These are phyloP conservation scores for Cylas formicarius DNA, from an alignment of 1,140 invertebrate species.

Conservation along the genomic window DNA sequence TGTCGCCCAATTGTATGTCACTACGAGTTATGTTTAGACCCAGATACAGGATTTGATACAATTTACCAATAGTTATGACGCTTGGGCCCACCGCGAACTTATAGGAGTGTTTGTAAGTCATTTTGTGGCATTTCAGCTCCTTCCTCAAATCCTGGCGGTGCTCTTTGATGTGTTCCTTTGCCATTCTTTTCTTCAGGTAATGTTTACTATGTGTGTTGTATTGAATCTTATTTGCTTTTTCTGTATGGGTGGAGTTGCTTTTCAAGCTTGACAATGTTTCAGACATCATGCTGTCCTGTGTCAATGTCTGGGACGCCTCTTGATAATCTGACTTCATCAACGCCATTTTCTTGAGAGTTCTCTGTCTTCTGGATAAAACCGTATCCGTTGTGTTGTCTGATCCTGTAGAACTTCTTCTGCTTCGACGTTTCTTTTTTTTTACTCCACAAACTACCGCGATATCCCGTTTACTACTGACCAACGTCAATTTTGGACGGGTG, in stretches of 20 bases:
- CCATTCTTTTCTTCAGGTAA: conserved; percentile 33
- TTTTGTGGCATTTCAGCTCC: conserved; percentile 34
- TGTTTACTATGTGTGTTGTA: conserved; percentile 35
- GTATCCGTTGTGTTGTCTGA: conserved; percentile 11
- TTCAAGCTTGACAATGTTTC: conserved; percentile 40
- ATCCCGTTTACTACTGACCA: conserved; percentile 37
- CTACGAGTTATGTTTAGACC: conserved; percentile 50
- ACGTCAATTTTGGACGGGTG: not conserved
- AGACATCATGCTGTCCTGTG: conserved; percentile 37
- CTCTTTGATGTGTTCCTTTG: conserved; percentile 35
- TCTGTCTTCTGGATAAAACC: conserved; percentile 1
- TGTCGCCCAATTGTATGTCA: conserved; percentile 51
- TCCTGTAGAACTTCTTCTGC: conserved; percentile 25
- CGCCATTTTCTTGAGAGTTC: conserved; percentile 11
- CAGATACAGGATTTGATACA: conserved; percentile 49
- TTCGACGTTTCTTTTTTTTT: conserved; percentile 29
- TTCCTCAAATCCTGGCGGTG: conserved; percentile 27
- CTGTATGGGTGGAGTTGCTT: conserved; percentile 29
- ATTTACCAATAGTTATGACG: conserved; percentile 41
- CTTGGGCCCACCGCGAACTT: conserved; percentile 38
- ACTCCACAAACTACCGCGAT: conserved; percentile 48
- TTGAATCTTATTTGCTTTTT: conserved; percentile 27
- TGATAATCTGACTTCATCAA: conserved; percentile 38
- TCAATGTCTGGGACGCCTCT: conserved; percentile 34
- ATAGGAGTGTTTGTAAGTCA: conserved; percentile 32